Evolutionary conservation across 2,797 vertebrate species (phyloP).

Genomic region (Scyliorhinus canicula): DNA sequence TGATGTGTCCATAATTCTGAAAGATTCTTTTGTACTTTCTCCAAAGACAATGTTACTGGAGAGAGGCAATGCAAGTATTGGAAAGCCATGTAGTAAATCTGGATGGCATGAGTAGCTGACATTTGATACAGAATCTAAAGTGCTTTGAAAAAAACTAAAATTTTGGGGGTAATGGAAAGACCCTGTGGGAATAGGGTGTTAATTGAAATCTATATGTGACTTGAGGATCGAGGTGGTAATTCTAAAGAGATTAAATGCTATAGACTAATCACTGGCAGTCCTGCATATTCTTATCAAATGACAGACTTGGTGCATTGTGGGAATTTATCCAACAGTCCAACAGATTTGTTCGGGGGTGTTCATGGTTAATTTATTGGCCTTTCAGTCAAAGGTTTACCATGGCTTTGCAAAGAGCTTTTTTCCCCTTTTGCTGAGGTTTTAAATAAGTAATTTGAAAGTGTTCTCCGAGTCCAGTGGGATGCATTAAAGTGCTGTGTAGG

Average conservation of each 20-base stretch:
- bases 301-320: not conserved
- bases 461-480: not conserved
- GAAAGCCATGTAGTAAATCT: not conserved
- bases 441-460: constrained; percentile 19
- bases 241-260: too few relatives aligned
- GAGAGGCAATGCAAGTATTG: not conserved
- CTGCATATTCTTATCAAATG: not conserved
- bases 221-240: not conserved
- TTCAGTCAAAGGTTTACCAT: not conserved
- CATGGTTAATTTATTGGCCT: constrained; percentile 22
- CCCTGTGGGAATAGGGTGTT: too few relatives aligned
- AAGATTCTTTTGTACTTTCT: not conserved
- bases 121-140: not conserved
- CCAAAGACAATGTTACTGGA: not conserved
- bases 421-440: constrained; percentile 5
- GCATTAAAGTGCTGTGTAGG: not conserved
- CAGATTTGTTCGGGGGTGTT: not conserved
- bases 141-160: not conserved
- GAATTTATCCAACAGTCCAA: not conserved
- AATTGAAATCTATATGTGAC: not conserved
- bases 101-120: not conserved
- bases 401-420: not conserved
- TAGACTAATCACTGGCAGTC: not conserved
- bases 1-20: not conserved
- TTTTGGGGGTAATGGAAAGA: not conserved